Evolutionary conservation across 2,888 invertebrate species (phyloP).

Genomic region (Nudaria mundana): DNA sequence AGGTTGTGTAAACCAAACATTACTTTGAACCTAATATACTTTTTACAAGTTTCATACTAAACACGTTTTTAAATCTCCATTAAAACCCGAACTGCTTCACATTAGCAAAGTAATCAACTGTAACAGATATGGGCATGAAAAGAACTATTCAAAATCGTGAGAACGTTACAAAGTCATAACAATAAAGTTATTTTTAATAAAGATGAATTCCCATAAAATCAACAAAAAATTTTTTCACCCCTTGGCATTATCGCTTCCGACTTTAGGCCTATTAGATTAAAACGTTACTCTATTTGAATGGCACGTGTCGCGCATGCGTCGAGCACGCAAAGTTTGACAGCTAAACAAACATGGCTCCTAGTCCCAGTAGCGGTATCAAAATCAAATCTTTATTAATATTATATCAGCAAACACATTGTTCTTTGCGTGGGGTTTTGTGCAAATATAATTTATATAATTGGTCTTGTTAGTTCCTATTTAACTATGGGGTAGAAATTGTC

Average conservation of each 20-base stretch:
- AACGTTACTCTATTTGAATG: slow-evolving; percentile 48
- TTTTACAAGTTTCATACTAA: too few relatives aligned
- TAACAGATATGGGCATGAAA: not conserved
- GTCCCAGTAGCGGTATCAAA: slow-evolving; percentile 66
- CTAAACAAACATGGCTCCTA: slow-evolving; percentile 72
- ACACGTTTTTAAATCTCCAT: too few relatives aligned
- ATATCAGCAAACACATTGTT: slow-evolving; percentile 66
- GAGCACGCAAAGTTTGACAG: slow-evolving; percentile 58
- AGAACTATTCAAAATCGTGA: slow-evolving; percentile 25
- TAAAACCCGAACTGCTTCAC: not conserved
- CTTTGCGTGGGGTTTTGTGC: slow-evolving; percentile 52
- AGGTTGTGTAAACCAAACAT: too few relatives aligned
- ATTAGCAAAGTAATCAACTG: not conserved
- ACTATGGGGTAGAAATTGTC: slow-evolving; percentile 46
- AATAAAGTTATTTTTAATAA: slow-evolving; percentile 46
- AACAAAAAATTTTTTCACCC: slow-evolving; percentile 41
- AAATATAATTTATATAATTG: slow-evolving; percentile 77
- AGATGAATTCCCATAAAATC: slow-evolving; percentile 41
- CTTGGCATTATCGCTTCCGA: slow-evolving; percentile 41
- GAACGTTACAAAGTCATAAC: slow-evolving; percentile 31
- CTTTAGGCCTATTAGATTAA: slow-evolving; percentile 62
- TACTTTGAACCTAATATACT: too few relatives aligned
- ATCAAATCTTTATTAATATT: slow-evolving; percentile 69
- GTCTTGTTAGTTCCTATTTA: slow-evolving; percentile 50
- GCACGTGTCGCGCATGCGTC: slow-evolving; percentile 64